Base-by-base conservation (phyloP, 1,140 invertebrate species). In the Drosophila nannoptera region DNA sequence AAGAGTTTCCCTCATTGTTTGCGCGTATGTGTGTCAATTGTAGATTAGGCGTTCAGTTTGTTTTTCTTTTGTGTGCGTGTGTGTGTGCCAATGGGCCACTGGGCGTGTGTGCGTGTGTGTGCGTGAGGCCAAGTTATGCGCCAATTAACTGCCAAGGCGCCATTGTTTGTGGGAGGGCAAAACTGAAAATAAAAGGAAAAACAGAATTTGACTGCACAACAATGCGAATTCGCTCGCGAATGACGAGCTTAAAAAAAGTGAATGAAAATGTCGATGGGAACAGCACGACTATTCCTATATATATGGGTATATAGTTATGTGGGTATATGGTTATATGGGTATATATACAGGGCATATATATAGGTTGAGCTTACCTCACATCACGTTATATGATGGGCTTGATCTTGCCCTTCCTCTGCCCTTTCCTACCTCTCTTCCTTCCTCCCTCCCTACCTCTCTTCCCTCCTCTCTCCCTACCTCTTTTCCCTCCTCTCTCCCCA, bases 1-100 rank as follows among this genome's bases (percentile, higher is more conserved):
- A 70, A 70, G 53, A 65, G 68, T 70, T 70, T 70, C 54, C 62
- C 62, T 70, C 62, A 83, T 82, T 82, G 78, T 82, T 77, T 65
- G 71, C 67, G 55, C 73, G 68, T 81, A 78, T 82, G 72, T 82
- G 76, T 82, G 78, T 82, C 78, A 77, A 82, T 83, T 82, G 78
- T 77, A 81, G 78, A 83, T 83, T 83, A 78, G 75, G 65, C 72
- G 65, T 74, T 76, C 62, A 70, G 72, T 70, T 74, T 74, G 52
- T 61, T 60, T 66, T 66, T 40, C 56, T 56, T 48, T 71, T 74
- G 32, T 71, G 9, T 40, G n/a, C 74, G 12, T 54, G 16, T 52
- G 48, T 53, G 31, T 67, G 36, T 72, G 42, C 32, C 7, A 38
- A 14, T 62, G 38, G n/a, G n/a, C n/a, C n/a, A n/a, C n/a, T 60